Percentiles rank a stretch among this genome's conserved stretches.
phyloP scores from a whole-genome alignment of 2,888 invertebrate genomes.

The Chesias legatella region DNA sequence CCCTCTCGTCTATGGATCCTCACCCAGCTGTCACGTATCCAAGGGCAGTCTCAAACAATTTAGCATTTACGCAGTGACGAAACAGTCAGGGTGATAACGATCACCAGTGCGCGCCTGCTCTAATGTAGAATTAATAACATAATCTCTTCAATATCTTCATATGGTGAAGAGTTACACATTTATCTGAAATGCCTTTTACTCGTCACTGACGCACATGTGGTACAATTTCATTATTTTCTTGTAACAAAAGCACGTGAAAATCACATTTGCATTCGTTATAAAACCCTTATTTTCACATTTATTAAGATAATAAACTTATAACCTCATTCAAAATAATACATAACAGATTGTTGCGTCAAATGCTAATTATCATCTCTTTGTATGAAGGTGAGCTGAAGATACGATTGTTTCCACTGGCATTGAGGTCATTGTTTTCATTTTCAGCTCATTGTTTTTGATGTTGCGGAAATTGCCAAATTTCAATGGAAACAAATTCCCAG shows the following conservation, averaged over 20 bases:
- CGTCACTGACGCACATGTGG: slow-evolving; percentile 8
- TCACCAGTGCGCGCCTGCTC: too few species aligned
- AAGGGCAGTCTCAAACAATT: too few species aligned
- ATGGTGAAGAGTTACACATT: slow-evolving; percentile 1
- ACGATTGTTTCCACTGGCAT: slow-evolving; percentile 41
- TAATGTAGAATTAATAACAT: too few species aligned
- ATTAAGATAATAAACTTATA: too few species aligned
- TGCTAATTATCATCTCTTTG: slow-evolving; percentile 39
- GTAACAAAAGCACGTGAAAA: too few species aligned
- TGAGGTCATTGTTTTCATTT: slow-evolving; percentile 45
- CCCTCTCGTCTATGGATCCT: too few species aligned
- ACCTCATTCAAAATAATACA: slow-evolving; percentile 4
- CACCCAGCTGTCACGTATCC: too few species aligned
- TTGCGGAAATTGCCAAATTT: slow-evolving; percentile 41
- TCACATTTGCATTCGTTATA: neutral
- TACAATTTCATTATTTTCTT: too few species aligned
- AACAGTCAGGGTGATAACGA: too few species aligned
- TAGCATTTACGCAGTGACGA: too few species aligned
- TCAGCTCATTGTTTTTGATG: slow-evolving; percentile 37
- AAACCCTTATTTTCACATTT: too few species aligned
- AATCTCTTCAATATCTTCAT: too few species aligned
- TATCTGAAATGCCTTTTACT: slow-evolving; percentile 29
- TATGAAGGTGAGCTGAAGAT: slow-evolving; percentile 35
- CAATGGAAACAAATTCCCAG: slow-evolving; percentile 18
- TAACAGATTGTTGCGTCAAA: slow-evolving; percentile 23